These are phyloP conservation scores for Coilia nasus DNA, from an alignment of 2,797 vertebrate species.

Conservation along the genomic window DNA sequence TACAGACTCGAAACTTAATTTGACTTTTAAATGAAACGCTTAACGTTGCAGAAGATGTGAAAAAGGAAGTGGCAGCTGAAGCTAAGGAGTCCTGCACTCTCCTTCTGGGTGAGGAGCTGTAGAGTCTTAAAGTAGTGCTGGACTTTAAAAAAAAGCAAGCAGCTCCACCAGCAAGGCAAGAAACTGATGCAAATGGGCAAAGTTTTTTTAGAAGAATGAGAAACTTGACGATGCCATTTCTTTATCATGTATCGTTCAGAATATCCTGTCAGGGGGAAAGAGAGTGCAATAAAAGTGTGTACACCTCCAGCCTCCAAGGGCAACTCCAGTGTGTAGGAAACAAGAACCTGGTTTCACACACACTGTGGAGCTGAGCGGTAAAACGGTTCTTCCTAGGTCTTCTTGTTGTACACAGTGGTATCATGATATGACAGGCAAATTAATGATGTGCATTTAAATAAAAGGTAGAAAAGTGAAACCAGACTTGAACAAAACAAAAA, in stretches of 20 bases:
- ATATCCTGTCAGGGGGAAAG: background rate
- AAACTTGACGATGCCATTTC: background rate
- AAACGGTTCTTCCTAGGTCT: background rate
- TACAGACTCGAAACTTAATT: background rate
- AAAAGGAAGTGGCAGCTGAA: no score
- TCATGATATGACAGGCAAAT: background rate
- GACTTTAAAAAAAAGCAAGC: no score
- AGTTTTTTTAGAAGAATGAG: no score
- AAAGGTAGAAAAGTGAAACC: background rate
- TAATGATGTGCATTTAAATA: background rate
- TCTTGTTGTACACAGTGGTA: background rate
- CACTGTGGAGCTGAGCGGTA: background rate
- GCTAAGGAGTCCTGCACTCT: no score
- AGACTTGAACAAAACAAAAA: background rate
- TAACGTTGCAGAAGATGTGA: no score
- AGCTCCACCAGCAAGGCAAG: no score
- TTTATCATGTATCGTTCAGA: background rate
- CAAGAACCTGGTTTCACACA: background rate
- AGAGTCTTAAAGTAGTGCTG: no score
- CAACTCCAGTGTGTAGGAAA: slow-evolving; percentile 1
- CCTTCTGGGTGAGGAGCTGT: no score
- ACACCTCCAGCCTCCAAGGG: background rate
- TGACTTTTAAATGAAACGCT: no score
- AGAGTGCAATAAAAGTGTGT: background rate
- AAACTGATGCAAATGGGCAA: no score